These are phyloP conservation scores for Oryctes rhinoceros DNA, from an alignment of 1,140 invertebrate species.

Conservation along the genomic window DNA sequence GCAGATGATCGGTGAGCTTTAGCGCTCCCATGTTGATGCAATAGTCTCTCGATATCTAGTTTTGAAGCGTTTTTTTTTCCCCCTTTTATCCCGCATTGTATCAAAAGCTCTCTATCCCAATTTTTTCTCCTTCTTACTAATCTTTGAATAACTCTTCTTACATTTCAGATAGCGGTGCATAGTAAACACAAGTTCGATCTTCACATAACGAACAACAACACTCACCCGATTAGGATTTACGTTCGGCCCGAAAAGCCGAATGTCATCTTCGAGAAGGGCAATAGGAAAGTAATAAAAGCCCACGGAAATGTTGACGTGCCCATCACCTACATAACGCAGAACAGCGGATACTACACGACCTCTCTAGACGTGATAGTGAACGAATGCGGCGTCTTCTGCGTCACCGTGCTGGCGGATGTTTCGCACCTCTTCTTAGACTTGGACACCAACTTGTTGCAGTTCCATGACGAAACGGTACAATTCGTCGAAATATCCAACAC, in stretches of 20 bases:
- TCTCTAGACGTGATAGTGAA: slow-evolving; percentile 4
- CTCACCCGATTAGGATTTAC: neutral
- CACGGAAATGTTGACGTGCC: neutral
- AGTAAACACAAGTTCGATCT: neutral
- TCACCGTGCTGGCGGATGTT: neutral
- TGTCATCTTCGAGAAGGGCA: neutral
- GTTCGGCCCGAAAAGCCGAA: neutral
- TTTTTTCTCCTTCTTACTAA: neutral
- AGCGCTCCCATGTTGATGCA: no score
- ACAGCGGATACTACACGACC: slow-evolving; percentile 2
- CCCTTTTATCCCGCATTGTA: no score
- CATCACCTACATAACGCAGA: neutral
- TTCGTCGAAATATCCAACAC: slow-evolving; percentile 14
- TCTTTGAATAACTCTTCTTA: neutral
- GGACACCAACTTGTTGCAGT: neutral
- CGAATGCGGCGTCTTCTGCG: neutral
- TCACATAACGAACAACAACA: neutral
- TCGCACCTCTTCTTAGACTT: neutral
- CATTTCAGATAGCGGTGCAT: neutral
- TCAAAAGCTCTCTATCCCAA: no score
- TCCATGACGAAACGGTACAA: neutral
- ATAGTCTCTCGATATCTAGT: no score
- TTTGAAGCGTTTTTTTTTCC: no score
- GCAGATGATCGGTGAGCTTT: no score
- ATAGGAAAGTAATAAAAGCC: neutral